Percentiles rank a stretch among this genome's conserved stretches.
phyloP scores from a whole-genome alignment of 2,113 vertebrate genomes.

The Motacilla alba region DNA sequence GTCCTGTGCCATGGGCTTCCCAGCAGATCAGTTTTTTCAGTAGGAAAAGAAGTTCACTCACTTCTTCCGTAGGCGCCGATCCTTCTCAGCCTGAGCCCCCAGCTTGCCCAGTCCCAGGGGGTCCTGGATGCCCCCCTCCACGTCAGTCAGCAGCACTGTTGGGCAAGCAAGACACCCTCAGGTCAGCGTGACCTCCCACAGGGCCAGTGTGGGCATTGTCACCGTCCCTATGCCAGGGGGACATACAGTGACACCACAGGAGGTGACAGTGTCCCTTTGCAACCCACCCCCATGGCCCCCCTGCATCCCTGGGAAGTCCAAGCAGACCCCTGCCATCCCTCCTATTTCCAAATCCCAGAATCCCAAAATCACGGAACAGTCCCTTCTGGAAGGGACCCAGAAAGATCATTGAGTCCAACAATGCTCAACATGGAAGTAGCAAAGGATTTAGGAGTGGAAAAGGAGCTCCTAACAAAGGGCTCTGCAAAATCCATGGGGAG shows the following conservation, averaged over 20 bases:
- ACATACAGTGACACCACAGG: neutral
- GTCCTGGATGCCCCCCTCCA: conserved; percentile 88
- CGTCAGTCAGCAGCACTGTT: conserved; percentile 75
- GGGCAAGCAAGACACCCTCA: neutral
- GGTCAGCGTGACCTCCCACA: neutral
- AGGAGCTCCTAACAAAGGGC: neutral
- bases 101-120: conserved; percentile 89
- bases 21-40: neutral
- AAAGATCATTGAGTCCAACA: neutral
- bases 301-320: neutral
- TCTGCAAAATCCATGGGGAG: neutral
- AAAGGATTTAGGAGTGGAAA: neutral
- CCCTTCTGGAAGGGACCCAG: neutral
- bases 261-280: neutral
- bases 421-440: neutral
- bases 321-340: neutral
- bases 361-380: neutral
- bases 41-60: conserved; percentile 59
- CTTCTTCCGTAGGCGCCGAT: conserved; percentile 94
- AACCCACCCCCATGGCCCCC: neutral
- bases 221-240: neutral
- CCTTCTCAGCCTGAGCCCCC: conserved; percentile 93
- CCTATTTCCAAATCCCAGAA: neutral
- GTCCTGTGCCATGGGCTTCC: neutral
- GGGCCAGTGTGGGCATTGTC: neutral